phyloP scores from a whole-genome alignment of 2,113 vertebrate species.

The Amphilophus citrinellus region DNA sequence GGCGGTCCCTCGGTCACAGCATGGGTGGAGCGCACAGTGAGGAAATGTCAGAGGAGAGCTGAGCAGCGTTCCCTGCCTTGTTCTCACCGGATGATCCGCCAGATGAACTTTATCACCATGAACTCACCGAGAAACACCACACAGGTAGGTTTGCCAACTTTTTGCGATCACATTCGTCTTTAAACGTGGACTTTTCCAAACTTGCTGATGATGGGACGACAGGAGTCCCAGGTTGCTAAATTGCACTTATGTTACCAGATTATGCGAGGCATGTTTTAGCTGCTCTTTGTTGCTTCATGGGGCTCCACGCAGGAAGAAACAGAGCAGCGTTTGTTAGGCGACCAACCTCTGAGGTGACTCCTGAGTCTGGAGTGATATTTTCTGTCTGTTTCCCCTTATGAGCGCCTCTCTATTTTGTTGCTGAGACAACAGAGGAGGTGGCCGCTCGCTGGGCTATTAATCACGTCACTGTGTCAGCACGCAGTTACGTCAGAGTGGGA shows the following conservation, averaged over 20 bases:
- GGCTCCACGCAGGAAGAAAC: neutral
- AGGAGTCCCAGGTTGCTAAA: neutral
- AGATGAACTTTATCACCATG: neutral
- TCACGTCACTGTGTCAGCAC: neutral
- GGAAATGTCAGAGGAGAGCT: slow-evolving; percentile 53
- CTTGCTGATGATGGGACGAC: neutral
- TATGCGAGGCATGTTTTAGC: neutral
- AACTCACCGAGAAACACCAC: neutral
- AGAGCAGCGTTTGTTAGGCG: neutral
- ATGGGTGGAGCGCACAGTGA: slow-evolving; percentile 61
- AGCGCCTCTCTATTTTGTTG: slow-evolving; percentile 58
- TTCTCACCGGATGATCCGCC: neutral
- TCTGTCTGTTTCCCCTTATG: slow-evolving; percentile 37
- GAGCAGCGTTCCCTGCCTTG: neutral
- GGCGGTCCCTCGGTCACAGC: slow-evolving; percentile 18
- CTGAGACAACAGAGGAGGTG: slow-evolving; percentile 48
- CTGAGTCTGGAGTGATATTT: slow-evolving; percentile 17
- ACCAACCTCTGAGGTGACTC: slow-evolving; percentile 20
- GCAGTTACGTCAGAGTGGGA: neutral
- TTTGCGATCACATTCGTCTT: too few relatives aligned
- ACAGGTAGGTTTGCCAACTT: slow-evolving; percentile 29
- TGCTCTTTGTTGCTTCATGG: neutral
- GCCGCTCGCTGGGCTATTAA: neutral
- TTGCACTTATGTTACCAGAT: neutral
- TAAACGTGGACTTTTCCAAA: neutral